Base-by-base conservation (phyloP, 2,888 invertebrate genomes). In the Oscheius sp. region DNA sequence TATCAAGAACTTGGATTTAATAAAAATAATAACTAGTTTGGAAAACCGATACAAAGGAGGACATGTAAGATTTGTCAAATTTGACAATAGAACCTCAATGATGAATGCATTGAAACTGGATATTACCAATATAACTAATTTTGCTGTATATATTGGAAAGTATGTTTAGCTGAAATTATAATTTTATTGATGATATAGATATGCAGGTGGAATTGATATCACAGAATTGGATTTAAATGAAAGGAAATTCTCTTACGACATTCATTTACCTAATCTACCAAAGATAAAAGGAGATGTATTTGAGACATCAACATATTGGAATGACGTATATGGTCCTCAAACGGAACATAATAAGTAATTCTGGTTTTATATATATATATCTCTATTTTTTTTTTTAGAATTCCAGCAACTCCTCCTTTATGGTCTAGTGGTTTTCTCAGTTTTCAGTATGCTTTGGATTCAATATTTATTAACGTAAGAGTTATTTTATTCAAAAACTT, bases 361-460 rank as follows among this genome's bases (percentile, higher is more conserved):
- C 2, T 9, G 8, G 22, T 30, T 51, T 51, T 24, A 22, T 12
- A 22, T 5, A 47, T 47, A 24, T 47, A 24, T 2, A 47, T 47
- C 4, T 47, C 12, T 12, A 22, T 22, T 47, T 12, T 47, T 12
- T 22, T 17, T 61, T 57, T 28, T 30, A 61, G 71, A 32, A 73
- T 82, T 17, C 82, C 82, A 5, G n/a, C 44, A 3, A 54, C 62
- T n/a, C 82, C 82, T 6, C 77, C 75, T 6, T 82, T 83, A 41
- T 82, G 81, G 82, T 61, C 73, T 6, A 67, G 68, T 24, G 82
- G 73, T 6, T 80, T 77, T 56, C 63, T 83, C 3, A 74, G 77
- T 28, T 61, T 82, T 26, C 82, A 82, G 65, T 75, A 78, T 51
- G 74, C 81, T 3, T 67, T 82, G 54, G 80, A 82, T 41, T 57